Base-by-base conservation (phyloP, 2,797 vertebrate species). In the Gorsachius magnificus region DNA sequence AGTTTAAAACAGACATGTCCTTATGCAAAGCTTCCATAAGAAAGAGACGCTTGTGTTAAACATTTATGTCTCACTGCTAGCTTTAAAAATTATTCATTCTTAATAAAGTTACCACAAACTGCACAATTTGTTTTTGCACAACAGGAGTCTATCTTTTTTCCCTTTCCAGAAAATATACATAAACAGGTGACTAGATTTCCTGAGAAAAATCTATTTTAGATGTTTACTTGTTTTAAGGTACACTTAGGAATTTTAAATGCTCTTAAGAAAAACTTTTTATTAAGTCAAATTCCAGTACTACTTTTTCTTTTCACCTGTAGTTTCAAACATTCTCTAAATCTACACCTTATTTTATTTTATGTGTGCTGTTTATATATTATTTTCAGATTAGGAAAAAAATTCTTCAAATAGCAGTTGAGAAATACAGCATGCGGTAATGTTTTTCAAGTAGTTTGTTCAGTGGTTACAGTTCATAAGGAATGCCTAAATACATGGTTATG, bases 161-260 rank as follows among this genome's bases (percentile, higher is more conserved):
- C 31, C 20, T 60, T 79, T 97, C 81, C 79, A 96, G 88, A 97
- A 97, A 96, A 97, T 97, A 98, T 96, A 98, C 95, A 97, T 92
- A 97, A 96, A 75, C 97, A 98, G 97, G 97, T 98, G 97, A 95
- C 87, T 96, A 90, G 83, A 88, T 96, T 97, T 98, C 95, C 95
- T 96, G 90, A 81, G 41, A 93, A 91, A 85, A 94, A 81, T 76
- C 11, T 29, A 36, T 94, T 97, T 97, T 80, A 90, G 97, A 96
- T 97, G 78, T 98, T 97, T 97, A 96, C 93, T 92, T 96, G 87
- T 96, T 97, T 97, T 96, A 97, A 96, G 90, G 78, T 96, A 89
- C 80, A 96, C 50, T 93, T 81, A 38, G 58, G 60, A 91, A 84
- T 95, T 80, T 95, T 90, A 95, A 97, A 93, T 79, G 14, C 29